A percentile compares a stretch with the other conserved stretches of the same genome.
These are phyloP conservation scores for Clupea harengus DNA, from an alignment of 2,113 vertebrate species.

Conservation along the genomic window DNA sequence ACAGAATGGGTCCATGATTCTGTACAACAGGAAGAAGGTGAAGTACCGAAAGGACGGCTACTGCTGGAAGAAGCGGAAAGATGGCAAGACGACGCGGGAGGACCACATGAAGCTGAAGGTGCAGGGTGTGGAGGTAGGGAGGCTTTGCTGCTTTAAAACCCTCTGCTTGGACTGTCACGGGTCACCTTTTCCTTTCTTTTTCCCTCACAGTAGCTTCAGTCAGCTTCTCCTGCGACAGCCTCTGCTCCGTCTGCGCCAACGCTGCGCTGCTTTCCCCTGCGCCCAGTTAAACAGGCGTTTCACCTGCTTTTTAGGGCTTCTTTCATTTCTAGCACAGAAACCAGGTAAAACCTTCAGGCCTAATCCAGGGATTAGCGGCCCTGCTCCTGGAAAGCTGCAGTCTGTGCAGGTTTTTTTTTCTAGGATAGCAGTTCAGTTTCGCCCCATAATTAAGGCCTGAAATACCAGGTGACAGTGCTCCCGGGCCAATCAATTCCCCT, in stretches of 20 bases:
- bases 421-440: constrained; percentile 5
- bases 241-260: background rate
- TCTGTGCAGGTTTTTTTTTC: background rate
- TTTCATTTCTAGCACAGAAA: background rate
- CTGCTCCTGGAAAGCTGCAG: background rate
- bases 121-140: constrained; percentile 85
- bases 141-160: background rate
- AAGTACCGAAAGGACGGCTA: constrained; percentile 89
- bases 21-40: constrained; percentile 91
- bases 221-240: background rate
- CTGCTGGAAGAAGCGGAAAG: constrained; percentile 89
- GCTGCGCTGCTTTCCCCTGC: background rate
- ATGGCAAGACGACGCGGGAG: constrained; percentile 88
- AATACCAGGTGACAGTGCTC: constrained; percentile 10
- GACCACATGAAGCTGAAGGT: constrained; percentile 95
- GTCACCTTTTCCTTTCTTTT: background rate
- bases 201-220: background rate
- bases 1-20: constrained; percentile 85
- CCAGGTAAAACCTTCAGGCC: constrained; percentile 7
- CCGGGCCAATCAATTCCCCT: constrained; percentile 8
- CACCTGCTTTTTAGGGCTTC: background rate
- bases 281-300: constrained; percentile 11
- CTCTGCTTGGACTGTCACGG: background rate
- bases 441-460: constrained; percentile 3
- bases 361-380: background rate